Conservation (phyloP, 2,888 invertebrate genomes). For the Chironomus tentans region DNA sequence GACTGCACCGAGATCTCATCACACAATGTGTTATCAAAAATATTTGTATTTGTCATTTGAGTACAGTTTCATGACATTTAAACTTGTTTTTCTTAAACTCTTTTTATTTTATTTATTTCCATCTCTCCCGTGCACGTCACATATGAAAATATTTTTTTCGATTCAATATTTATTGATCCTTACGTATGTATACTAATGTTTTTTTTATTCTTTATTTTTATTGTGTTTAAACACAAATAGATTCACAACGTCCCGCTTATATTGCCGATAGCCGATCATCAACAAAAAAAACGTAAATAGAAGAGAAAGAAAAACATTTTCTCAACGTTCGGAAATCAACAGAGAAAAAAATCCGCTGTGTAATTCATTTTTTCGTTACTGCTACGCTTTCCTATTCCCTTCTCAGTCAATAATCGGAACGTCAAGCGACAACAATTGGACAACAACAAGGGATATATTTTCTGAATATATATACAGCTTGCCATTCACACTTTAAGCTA, state of each 20-base stretch:
- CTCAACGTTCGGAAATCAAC: not conserved
- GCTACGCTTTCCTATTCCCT: not conserved
- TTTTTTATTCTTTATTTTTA: not conserved
- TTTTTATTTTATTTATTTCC: not conserved
- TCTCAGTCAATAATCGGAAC: constrained; percentile 9
- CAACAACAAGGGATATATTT: not conserved
- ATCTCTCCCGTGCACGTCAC: not conserved
- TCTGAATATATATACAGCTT: no score
- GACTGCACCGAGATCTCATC: no score
- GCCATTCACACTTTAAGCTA: no score
- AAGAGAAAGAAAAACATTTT: not conserved
- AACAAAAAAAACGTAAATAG: constrained; percentile 11
- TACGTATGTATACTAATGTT: not conserved
- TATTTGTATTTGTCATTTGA: no score
- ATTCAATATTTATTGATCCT: not conserved
- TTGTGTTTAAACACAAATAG: not conserved
- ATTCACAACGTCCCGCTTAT: not conserved
- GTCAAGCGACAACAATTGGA: not conserved
- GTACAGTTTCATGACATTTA: not conserved
- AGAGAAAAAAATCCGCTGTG: not conserved
- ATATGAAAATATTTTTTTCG: not conserved
- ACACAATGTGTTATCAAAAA: no score
- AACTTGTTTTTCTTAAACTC: not conserved
- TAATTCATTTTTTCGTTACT: not conserved
- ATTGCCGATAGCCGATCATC: constrained; percentile 14